Evolutionary conservation across 2,113 vertebrate species (phyloP).

Genomic region (Nymphicus hollandicus): DNA sequence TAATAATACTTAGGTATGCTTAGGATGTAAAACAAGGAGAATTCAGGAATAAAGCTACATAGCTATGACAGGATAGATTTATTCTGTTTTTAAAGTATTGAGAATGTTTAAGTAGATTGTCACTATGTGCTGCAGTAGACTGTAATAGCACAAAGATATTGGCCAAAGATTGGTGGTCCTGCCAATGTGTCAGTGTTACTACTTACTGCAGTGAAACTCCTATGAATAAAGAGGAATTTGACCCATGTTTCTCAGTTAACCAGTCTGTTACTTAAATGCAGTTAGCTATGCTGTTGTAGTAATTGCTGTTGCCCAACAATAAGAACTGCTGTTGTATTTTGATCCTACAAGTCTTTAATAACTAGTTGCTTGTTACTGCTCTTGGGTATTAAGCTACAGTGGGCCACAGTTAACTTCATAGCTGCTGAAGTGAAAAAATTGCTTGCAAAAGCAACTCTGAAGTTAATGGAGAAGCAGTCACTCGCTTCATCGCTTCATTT

Average conservation of each 20-base stretch:
- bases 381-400: background rate
- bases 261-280: background rate
- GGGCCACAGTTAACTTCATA: background rate
- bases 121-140: background rate
- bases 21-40: background rate
- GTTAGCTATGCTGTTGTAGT: background rate
- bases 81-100: background rate
- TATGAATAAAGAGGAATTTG: background rate
- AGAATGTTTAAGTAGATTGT: background rate
- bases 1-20: background rate
- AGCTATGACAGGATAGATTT: background rate
- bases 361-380: background rate
- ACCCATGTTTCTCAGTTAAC: rapidly evolving
- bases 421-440: background rate
- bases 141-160: background rate
- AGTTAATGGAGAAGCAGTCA: background rate
- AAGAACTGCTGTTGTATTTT: background rate
- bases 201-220: background rate
- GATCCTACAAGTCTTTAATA: background rate
- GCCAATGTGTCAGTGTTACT: background rate
- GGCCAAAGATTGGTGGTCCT: background rate
- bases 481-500: background rate
- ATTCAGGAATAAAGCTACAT: background rate
- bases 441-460: background rate
- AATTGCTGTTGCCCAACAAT: background rate